Conservation (phyloP, 2,113 vertebrate species). For the Bos indicus region DNA sequence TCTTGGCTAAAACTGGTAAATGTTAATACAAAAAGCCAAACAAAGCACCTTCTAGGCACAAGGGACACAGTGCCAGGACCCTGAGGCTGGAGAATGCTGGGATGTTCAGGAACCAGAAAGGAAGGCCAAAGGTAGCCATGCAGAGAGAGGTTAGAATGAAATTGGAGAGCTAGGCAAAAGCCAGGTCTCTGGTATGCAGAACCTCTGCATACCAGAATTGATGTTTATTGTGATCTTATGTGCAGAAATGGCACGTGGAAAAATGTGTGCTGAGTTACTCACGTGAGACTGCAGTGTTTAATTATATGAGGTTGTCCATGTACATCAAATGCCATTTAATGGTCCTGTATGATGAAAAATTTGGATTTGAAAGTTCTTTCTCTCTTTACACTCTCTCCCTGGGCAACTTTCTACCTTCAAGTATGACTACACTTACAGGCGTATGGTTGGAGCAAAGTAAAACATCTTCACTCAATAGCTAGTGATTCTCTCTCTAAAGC, state of each 20-base stretch:
- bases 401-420: background rate
- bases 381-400: background rate
- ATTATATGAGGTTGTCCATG: background rate
- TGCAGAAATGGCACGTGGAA: background rate
- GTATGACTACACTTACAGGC: background rate
- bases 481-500: background rate
- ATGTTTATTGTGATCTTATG: background rate
- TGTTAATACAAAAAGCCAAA: background rate
- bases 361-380: background rate
- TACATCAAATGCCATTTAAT: background rate
- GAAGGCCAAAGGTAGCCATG: background rate
- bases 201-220: background rate
- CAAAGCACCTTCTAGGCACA: background rate
- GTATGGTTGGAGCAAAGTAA: background rate
- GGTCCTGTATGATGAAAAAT: background rate
- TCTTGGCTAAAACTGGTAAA: background rate
- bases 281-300: background rate
- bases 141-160: background rate
- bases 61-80: background rate
- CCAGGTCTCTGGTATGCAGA: background rate
- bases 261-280: background rate
- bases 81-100: background rate
- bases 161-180: background rate
- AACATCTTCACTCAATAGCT: background rate
- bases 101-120: background rate